Evolutionary conservation across 2,888 invertebrate species (phyloP).

Genomic region (Silvanus unidentatus): DNA sequence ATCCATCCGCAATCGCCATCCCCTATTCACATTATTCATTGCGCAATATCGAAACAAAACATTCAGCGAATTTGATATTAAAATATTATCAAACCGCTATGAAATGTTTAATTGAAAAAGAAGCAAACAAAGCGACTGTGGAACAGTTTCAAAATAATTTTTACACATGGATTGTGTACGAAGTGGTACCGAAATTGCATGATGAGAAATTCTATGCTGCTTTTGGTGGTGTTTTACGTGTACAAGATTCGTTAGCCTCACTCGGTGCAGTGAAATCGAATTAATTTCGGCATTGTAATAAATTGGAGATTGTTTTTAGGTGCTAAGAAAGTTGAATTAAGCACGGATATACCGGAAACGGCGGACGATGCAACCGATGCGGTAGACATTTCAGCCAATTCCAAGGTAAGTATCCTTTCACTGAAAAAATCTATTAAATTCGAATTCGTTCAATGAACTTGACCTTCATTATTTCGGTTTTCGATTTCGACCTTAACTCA

Average conservation of each 20-base stretch:
- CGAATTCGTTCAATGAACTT: too few relatives aligned
- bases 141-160: slow-evolving; percentile 50
- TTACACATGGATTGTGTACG: slow-evolving; percentile 51
- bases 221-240: slow-evolving; percentile 41
- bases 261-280: slow-evolving; percentile 28
- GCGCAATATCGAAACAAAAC: slow-evolving; percentile 40
- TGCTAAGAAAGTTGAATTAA: slow-evolving; percentile 10
- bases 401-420: too few relatives aligned
- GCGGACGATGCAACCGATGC: neutral
- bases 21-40: slow-evolving; percentile 44
- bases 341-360: neutral
- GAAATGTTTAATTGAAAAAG: slow-evolving; percentile 46
- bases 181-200: slow-evolving; percentile 48
- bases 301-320: slow-evolving; percentile 11
- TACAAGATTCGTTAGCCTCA: slow-evolving; percentile 42
- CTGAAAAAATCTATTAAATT: too few relatives aligned
- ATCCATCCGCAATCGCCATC: slow-evolving; percentile 53
- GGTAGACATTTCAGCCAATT: neutral
- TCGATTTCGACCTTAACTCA: too few relatives aligned
- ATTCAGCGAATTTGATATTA: slow-evolving; percentile 46
- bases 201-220: slow-evolving; percentile 58
- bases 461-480: too few relatives aligned
- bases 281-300: neutral
- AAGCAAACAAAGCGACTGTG: slow-evolving; percentile 36
- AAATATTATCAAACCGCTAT: slow-evolving; percentile 51